Conservation (phyloP, 2,888 invertebrate genomes). For the Sinotaia quadrata region DNA sequence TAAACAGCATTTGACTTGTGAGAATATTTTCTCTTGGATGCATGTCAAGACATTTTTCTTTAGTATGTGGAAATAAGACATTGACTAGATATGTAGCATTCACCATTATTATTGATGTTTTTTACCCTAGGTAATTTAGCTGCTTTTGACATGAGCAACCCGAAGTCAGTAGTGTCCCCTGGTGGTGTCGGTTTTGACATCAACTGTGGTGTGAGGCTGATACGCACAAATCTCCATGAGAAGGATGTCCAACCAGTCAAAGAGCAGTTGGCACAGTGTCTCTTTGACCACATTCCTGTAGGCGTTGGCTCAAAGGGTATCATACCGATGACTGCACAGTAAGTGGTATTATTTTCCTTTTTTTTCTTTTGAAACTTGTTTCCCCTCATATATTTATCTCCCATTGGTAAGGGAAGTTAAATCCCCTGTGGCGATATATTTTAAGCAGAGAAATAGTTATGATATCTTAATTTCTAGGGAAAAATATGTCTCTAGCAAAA, state of each 20-base stretch:
- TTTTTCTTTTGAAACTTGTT: not conserved
- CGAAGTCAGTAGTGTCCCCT: slow-evolving; percentile 93
- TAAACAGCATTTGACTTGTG: too few relatives aligned
- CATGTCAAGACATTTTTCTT: too few relatives aligned
- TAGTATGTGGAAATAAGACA: too few relatives aligned
- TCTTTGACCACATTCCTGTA: slow-evolving; percentile 99
- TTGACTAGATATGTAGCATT: too few relatives aligned
- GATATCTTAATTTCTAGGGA: too few relatives aligned
- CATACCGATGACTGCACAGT: slow-evolving; percentile 95
- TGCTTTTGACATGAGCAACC: slow-evolving; percentile 95
- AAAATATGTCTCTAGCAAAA: too few relatives aligned
- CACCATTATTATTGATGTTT: too few relatives aligned
- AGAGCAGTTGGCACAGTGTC: slow-evolving; percentile 95
- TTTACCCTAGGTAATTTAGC: slow-evolving; percentile 99
- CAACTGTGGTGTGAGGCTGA: slow-evolving; percentile 95
- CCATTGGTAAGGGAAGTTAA: too few relatives aligned
- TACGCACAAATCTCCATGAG: slow-evolving; percentile 94
- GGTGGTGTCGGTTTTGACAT: slow-evolving; percentile 99
- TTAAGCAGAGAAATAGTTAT: too few relatives aligned
- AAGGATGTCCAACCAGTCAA: slow-evolving; percentile 94
- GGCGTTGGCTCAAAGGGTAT: slow-evolving; percentile 99
- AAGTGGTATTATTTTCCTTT: slow-evolving; percentile 33
- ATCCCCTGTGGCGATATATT: too few relatives aligned
- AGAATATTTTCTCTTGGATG: too few relatives aligned
- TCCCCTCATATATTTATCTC: too few relatives aligned